Conservation (phyloP, 2,797 vertebrate genomes). For the Rhinogobio ventralis region DNA sequence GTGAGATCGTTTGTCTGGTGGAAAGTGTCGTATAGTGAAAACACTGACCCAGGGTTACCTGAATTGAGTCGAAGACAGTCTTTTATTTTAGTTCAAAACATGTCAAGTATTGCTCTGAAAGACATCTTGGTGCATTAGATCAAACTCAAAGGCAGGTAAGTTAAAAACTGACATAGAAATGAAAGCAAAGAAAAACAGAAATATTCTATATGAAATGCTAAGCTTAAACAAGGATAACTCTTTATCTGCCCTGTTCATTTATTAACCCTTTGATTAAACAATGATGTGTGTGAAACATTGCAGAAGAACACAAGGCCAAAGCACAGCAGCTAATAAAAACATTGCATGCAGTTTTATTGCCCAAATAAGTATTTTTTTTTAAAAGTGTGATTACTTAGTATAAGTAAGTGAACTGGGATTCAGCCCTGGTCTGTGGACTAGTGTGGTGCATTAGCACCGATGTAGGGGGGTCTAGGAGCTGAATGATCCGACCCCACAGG, state of each 20-base stretch:
- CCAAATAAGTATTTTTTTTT: background rate
- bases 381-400: background rate
- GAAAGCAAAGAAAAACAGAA: background rate
- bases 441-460: conserved; percentile 33
- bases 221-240: background rate
- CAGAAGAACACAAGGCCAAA: background rate
- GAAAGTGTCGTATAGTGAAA: background rate
- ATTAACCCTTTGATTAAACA: background rate
- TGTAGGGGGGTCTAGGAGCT: conserved; percentile 26
- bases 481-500: conserved; percentile 45
- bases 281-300: background rate
- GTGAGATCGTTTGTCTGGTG: background rate
- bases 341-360: background rate
- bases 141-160: background rate
- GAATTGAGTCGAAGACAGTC: background rate
- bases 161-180: conserved; percentile 1
- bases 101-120: conserved; percentile 21
- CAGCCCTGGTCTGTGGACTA: background rate
- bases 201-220: background rate
- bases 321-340: background rate
- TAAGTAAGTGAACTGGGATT: background rate
- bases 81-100: conserved; percentile 5
- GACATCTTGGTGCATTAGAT: background rate
- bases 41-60: background rate
- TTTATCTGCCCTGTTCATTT: conserved; percentile 5